These are phyloP conservation scores for Erpetoichthys calabaricus DNA, from an alignment of 2,797 vertebrate species.

Conservation along the genomic window DNA sequence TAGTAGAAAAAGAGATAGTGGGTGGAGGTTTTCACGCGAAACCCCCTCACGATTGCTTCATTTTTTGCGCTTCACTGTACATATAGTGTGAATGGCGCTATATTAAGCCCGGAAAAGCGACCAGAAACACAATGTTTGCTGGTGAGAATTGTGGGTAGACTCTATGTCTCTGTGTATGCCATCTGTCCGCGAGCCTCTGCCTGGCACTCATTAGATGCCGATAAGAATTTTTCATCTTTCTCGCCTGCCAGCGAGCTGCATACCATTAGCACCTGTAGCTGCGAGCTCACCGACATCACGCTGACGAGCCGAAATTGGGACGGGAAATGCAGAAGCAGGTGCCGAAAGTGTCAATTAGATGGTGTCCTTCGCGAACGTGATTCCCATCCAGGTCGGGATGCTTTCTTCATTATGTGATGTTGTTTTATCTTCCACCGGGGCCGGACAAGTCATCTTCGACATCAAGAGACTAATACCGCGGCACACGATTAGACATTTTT, in stretches of 20 bases:
- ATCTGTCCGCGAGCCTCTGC: conserved; percentile 38
- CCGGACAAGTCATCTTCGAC: too few relatives aligned
- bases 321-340: conserved; percentile 13
- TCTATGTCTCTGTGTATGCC: conserved; percentile 30
- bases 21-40: too few relatives aligned
- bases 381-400: conserved; percentile 13
- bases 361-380: background rate
- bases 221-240: conserved; percentile 39
- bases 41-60: too few relatives aligned
- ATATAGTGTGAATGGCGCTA: too few relatives aligned
- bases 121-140: too few relatives aligned
- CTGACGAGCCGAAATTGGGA: background rate
- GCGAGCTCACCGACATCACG: conserved; percentile 20
- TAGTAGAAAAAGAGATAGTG: too few relatives aligned
- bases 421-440: background rate
- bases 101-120: too few relatives aligned
- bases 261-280: conserved; percentile 34
- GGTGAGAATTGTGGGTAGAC: conserved; percentile 20
- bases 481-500: too few relatives aligned
- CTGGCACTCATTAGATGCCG: conserved; percentile 34
- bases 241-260: conserved; percentile 31
- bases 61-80: too few relatives aligned
- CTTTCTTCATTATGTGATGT: conserved; percentile 21
- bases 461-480: too few relatives aligned
- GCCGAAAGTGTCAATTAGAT: conserved; percentile 25